Evolutionary conservation across 2,113 vertebrate species (phyloP), one percentile per base, ranked within the genome.

Genomic region (Callocephalon fimbriatum): DNA sequence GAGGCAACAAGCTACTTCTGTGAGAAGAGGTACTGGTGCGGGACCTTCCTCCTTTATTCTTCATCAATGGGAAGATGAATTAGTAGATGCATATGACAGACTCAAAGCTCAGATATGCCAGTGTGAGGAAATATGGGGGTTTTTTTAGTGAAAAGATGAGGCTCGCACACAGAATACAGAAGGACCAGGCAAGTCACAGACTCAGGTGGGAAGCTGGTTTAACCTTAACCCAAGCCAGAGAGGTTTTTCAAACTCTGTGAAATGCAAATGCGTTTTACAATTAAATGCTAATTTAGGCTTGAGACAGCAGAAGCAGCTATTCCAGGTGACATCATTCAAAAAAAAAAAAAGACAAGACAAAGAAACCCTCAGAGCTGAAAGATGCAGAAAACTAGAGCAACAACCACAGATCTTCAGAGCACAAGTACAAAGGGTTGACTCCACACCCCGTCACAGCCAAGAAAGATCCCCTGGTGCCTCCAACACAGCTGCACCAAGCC

Each of bases 211-310:
- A 96, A 97, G 77, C n/a, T 79, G 78, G 81, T 79, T 68, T 96
- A 95, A 93, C 78, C 93, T 96, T 90, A 96, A 83, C 32, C 50
- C 47, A 70, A 93, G 51, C 72, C 78, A 87, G 14, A 74, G 75
- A 87, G 37, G 63, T 81, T 86, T 77, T 81, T 61, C 37, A 62
- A 53, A 51, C 53, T 72, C 58, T 81, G 51, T 84, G 71, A 78
- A 94, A 95, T 94, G 79, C 81, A 96, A 91, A 96, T 95, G 37
- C 37, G 51, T 92, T 71, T 88, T 88, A 92, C 84, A 82, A 88
- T 92, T 87, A 84, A 94, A 95, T 95, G 82, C 78, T 95, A 93
- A 96, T 92, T 62, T 61, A 80, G 47, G 23, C 42, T 81, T 21
- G 9, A 95, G 53, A 83, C 68, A 73, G 68, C 77, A 94, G 65